These are phyloP conservation scores for Iselma pallidipennis DNA, from an alignment of 2,888 invertebrate genomes.

Conservation along the genomic window DNA sequence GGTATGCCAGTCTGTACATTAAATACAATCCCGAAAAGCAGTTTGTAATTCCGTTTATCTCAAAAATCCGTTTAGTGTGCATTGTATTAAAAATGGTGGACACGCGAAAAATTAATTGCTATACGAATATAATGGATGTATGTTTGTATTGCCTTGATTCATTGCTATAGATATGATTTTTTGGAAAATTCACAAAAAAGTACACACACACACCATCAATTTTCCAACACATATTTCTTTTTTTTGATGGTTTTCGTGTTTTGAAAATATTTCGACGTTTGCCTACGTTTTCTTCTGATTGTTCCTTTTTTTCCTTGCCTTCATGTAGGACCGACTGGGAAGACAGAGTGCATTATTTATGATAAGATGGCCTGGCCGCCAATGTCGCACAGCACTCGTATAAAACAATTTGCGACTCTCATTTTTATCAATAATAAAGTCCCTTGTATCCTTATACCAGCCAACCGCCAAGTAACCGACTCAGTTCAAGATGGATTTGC, in stretches of 20 bases:
- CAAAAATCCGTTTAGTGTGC: constrained; percentile 20
- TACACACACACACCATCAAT: background rate
- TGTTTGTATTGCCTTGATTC: constrained; percentile 34
- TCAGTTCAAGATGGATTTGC: constrained; percentile 34
- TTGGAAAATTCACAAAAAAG: background rate
- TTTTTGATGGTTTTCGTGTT: background rate
- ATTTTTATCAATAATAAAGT: constrained; percentile 55
- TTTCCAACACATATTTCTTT: too few species aligned
- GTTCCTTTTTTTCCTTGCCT: background rate
- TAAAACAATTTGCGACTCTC: constrained; percentile 55
- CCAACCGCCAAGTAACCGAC: background rate
- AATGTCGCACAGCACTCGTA: constrained; percentile 51
- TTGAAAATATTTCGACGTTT: too few species aligned
- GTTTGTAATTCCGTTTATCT: constrained; percentile 25
- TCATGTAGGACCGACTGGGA: constrained; percentile 26
- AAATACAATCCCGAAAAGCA: constrained; percentile 6
- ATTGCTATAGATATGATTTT: constrained; percentile 39
- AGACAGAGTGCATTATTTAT: constrained; percentile 47
- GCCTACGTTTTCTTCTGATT: too few species aligned
- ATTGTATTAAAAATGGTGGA: constrained; percentile 22
- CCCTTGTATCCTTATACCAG: constrained; percentile 40
- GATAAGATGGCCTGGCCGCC: constrained; percentile 44
- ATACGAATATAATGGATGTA: constrained; percentile 23
- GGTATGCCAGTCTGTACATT: background rate
- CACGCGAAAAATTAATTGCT: constrained; percentile 27